A percentile compares a stretch with the other conserved stretches of the same genome.
Conservation (phyloP, 2,888 invertebrate species). For the Hyalella azteca region DNA sequence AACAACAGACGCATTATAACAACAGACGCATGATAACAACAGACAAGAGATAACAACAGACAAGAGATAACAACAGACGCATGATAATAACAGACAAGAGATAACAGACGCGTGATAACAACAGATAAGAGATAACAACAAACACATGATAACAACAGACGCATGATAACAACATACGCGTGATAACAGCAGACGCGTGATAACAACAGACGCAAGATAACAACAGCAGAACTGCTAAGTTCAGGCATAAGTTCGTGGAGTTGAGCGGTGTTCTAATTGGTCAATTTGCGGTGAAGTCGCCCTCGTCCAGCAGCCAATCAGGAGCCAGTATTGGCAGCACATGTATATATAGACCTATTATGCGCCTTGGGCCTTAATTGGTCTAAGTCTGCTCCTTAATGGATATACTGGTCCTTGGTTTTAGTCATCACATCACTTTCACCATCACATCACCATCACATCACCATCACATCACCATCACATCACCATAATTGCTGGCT, state of each 20-base stretch:
- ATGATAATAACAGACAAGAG: background rate
- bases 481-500: too few species aligned
- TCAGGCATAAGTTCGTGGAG: background rate
- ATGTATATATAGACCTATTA: too few species aligned
- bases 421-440: too few species aligned
- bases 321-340: background rate
- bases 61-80: background rate
- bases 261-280: background rate
- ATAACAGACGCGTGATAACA: background rate
- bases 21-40: too few species aligned
- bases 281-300: constrained; percentile 14
- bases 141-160: background rate
- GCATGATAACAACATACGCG: background rate
- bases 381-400: too few species aligned
- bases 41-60: too few species aligned
- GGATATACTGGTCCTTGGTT: too few species aligned
- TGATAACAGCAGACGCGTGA: background rate
- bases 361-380: too few species aligned
- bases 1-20: too few species aligned
- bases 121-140: background rate
- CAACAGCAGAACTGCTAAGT: background rate
- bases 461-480: too few species aligned
- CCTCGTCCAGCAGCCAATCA: constrained; percentile 6
- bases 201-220: background rate
- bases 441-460: too few species aligned